Conservation (phyloP, 2,113 vertebrate genomes). For the Sigmodon hispidus region DNA sequence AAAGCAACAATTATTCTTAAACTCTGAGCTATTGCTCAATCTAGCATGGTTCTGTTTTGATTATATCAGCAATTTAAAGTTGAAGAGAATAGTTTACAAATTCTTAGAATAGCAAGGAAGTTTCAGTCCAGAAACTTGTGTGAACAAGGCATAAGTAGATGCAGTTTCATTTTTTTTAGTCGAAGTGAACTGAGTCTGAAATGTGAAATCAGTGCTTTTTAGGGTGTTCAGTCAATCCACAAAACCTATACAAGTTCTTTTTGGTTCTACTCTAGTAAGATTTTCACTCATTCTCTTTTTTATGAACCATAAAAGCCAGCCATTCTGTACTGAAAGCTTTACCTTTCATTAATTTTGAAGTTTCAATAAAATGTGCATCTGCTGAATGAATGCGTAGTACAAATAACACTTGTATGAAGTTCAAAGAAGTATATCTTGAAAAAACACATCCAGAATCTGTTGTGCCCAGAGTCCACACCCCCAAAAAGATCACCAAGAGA, state of each 20-base stretch:
- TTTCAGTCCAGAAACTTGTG: neutral
- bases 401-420: conserved; percentile 26
- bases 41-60: neutral
- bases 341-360: conserved; percentile 8
- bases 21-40: neutral
- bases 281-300: neutral
- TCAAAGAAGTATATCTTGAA: neutral
- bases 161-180: neutral
- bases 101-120: neutral
- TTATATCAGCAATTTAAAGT: neutral
- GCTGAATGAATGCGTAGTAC: neutral
- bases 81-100: neutral
- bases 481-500: too few relatives aligned
- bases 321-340: conserved; percentile 12
- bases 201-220: neutral
- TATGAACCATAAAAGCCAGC: neutral
- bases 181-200: neutral
- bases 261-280: neutral
- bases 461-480: too few relatives aligned
- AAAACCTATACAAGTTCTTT: neutral
- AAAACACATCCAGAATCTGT: neutral
- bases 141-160: neutral
- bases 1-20: neutral
- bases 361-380: neutral
- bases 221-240: neutral